Percentiles rank a stretch among this genome's conserved stretches.
Evolutionary conservation across 2,797 vertebrate species (phyloP).

Genomic region (Limosa lapponica): DNA sequence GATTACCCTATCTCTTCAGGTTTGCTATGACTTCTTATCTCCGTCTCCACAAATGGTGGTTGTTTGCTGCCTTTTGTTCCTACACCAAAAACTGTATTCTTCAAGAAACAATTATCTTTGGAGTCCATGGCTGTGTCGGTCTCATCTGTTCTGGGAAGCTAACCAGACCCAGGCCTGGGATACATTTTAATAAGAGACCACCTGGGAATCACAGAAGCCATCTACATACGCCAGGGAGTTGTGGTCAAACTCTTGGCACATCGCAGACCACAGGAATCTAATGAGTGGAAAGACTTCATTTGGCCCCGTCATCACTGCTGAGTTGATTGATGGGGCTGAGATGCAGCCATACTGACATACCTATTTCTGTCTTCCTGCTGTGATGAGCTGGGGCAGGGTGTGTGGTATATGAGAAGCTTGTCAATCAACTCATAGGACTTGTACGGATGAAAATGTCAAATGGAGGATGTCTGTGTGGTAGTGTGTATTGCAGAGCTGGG

Average conservation of each 20-base stretch:
- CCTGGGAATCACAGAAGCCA: constrained; percentile 38
- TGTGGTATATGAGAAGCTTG: background rate
- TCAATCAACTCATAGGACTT: background rate
- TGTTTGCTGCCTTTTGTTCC: background rate
- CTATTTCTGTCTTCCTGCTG: background rate
- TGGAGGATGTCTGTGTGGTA: background rate
- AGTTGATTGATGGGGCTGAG: background rate
- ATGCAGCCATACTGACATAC: background rate
- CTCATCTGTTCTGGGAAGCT: background rate
- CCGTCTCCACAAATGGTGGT: background rate
- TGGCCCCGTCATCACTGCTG: background rate
- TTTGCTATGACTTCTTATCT: background rate
- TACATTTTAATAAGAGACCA: constrained; percentile 14
- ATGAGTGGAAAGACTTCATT: background rate
- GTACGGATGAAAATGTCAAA: background rate
- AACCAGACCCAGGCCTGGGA: background rate
- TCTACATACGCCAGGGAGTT: background rate
- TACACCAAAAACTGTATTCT: background rate
- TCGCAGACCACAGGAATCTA: background rate
- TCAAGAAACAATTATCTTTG: background rate
- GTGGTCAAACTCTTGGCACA: background rate
- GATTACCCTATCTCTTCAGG: background rate
- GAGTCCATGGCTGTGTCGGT: background rate
- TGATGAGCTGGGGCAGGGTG: background rate
- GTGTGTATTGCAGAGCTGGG: accelerated